Percentiles rank a stretch among this genome's conserved stretches.
Conservation (phyloP, 2,888 invertebrate genomes). For the Oscheius sp. region DNA sequence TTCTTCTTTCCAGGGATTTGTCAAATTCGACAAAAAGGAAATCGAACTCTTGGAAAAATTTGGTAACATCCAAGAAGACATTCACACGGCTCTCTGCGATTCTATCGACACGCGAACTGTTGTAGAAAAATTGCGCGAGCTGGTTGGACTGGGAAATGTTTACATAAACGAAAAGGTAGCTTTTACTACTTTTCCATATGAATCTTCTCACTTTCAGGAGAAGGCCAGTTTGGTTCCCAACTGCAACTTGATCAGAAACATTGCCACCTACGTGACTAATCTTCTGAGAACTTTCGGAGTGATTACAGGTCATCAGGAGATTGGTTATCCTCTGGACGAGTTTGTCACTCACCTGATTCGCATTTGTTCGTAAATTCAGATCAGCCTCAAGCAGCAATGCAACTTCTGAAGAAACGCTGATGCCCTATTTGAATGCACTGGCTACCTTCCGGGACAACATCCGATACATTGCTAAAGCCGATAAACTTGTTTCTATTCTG, state of each 20-base stretch:
- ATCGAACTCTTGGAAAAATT: conserved; percentile 58
- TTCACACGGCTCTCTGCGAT: conserved; percentile 76
- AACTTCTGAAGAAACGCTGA: conserved; percentile 81
- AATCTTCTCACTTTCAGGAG: conserved; percentile 72
- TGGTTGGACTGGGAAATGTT: conserved; percentile 87
- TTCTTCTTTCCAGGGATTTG: conserved; percentile 50
- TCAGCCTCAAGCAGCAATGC: background rate
- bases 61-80: conserved; percentile 46
- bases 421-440: conserved; percentile 89
- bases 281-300: conserved; percentile 76
- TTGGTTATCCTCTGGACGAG: conserved; percentile 57
- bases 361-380: background rate
- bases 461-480: conserved; percentile 64
- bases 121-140: conserved; percentile 85
- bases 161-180: conserved; percentile 80
- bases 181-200: conserved; percentile 5
- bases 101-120: conserved; percentile 93
- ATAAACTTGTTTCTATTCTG: conserved; percentile 64
- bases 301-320: conserved; percentile 53
- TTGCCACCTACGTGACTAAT: conserved; percentile 85
- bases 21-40: conserved; percentile 59
- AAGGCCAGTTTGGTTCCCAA: conserved; percentile 77
- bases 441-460: conserved; percentile 84
- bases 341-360: background rate
- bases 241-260: conserved; percentile 82